A percentile compares a stretch with the other conserved stretches of the same genome.
Conservation (phyloP, 1,140 invertebrate species). For the Acromyrmex echinatior region DNA sequence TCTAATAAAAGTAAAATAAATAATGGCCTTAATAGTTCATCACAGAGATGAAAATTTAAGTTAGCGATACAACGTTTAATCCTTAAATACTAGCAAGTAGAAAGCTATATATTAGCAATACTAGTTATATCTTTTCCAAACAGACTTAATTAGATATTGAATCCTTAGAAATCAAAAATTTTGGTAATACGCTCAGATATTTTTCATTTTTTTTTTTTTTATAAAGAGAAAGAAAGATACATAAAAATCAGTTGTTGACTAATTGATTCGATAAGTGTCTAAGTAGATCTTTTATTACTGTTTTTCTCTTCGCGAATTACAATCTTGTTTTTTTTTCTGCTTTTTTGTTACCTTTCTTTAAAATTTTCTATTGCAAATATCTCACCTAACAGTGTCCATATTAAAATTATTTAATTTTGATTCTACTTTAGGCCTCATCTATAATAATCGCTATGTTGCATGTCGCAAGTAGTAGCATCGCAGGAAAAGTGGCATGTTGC, state of each 20-base stretch:
- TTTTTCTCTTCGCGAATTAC: too few relatives aligned
- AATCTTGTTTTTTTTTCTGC: too few relatives aligned
- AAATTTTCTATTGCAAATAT: too few relatives aligned
- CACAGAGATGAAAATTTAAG: not conserved
- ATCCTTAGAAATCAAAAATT: not conserved
- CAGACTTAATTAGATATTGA: not conserved
- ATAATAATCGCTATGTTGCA: too few relatives aligned
- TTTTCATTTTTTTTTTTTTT: not conserved
- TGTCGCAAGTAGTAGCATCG: too few relatives aligned
- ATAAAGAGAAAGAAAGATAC: not conserved
- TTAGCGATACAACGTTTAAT: conserved; percentile 15
- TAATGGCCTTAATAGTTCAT: not conserved
- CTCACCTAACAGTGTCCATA: too few relatives aligned
- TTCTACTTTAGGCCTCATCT: too few relatives aligned
- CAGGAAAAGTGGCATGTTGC: too few relatives aligned
- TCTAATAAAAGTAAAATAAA: not conserved
- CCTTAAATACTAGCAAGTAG: conserved; percentile 7
- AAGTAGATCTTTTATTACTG: too few relatives aligned
- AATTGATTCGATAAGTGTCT: not conserved
- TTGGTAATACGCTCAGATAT: not conserved
- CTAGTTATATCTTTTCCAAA: not conserved
- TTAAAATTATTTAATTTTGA: too few relatives aligned
- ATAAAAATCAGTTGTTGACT: not conserved
- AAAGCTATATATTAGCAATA: not conserved
- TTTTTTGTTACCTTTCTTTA: too few relatives aligned